phyloP scores from a whole-genome alignment of 2,797 vertebrate genomes.

The Neosalanx taihuensis region DNA sequence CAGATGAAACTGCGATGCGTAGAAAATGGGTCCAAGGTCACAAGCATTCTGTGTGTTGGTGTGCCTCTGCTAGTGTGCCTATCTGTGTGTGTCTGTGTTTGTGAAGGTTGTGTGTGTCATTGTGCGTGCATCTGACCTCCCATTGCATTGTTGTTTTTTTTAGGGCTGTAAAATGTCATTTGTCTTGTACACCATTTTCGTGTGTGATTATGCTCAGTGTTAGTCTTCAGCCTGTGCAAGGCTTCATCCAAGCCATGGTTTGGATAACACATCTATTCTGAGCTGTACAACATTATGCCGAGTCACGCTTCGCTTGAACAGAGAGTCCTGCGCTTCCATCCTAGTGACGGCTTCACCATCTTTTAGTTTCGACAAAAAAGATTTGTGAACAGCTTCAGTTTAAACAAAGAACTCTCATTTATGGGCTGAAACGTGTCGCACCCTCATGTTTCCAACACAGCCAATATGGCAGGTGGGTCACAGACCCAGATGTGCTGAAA shows the following conservation, averaged over 20 bases:
- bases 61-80: not conserved
- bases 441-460: constrained; percentile 23
- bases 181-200: not conserved
- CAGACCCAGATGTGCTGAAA: constrained; percentile 53
- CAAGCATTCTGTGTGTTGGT: not conserved
- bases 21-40: not conserved
- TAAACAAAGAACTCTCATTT: constrained; percentile 20
- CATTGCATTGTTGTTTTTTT: not conserved
- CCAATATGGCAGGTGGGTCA: constrained; percentile 48
- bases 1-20: constrained; percentile 2
- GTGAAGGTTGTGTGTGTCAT: not conserved
- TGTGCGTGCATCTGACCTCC: not conserved
- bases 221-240: not conserved
- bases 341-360: constrained; percentile 26
- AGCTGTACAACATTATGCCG: constrained; percentile 13
- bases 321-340: constrained; percentile 26
- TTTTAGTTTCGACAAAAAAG: not conserved
- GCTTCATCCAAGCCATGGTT: not conserved
- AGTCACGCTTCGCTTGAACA: constrained; percentile 16
- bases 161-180: constrained; percentile 2
- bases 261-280: not conserved
- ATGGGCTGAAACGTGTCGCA: constrained; percentile 43
- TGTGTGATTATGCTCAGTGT: not conserved
- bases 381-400: not conserved
- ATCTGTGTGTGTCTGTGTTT: constrained; percentile 15